Percentiles rank a stretch among this genome's conserved stretches.
These are phyloP conservation scores for Clarias batrachus DNA, from an alignment of 2,113 vertebrate species.

Conservation along the genomic window DNA sequence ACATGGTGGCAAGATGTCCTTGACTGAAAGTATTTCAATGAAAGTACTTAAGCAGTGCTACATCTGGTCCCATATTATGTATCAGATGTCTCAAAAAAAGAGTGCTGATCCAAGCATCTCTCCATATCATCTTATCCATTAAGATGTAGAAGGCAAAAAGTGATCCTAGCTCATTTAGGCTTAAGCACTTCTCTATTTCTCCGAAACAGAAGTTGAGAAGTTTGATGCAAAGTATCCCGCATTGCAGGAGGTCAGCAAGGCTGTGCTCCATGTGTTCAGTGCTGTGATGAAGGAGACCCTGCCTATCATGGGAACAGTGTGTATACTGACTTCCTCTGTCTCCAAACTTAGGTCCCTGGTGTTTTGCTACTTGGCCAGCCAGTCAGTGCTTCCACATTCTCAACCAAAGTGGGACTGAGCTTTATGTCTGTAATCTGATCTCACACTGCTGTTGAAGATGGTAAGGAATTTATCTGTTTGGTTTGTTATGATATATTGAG, in stretches of 20 bases:
- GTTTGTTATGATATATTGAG: background rate
- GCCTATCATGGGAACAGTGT: constrained; percentile 60
- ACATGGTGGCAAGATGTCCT: constrained; percentile 30
- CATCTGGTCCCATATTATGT: constrained; percentile 42
- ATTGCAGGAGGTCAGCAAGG: constrained; percentile 70
- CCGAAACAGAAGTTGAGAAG: constrained; percentile 22
- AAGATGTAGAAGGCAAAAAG: constrained; percentile 32
- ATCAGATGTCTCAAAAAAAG: constrained; percentile 35
- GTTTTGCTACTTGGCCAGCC: constrained; percentile 68
- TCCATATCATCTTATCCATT: constrained; percentile 46
- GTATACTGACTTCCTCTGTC: constrained; percentile 64
- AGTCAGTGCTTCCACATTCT: constrained; percentile 72
- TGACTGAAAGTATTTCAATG: background rate
- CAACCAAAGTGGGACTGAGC: constrained; percentile 64
- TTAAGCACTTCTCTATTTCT: constrained; percentile 23
- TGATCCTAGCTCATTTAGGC: constrained; percentile 21
- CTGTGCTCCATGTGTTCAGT: constrained; percentile 70
- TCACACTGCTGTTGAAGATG: constrained; percentile 61
- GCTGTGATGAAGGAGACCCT: constrained; percentile 70
- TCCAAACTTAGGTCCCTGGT: constrained; percentile 67
- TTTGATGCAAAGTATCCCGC: constrained; percentile 20
- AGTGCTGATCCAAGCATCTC: constrained; percentile 42
- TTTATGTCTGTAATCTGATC: constrained; percentile 77
- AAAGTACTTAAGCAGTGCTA: background rate
- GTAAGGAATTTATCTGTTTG: constrained; percentile 54